Percentiles rank a stretch among this genome's conserved stretches.
phyloP scores from a whole-genome alignment of 2,888 invertebrate genomes.

The Pristionchus japonicus region DNA sequence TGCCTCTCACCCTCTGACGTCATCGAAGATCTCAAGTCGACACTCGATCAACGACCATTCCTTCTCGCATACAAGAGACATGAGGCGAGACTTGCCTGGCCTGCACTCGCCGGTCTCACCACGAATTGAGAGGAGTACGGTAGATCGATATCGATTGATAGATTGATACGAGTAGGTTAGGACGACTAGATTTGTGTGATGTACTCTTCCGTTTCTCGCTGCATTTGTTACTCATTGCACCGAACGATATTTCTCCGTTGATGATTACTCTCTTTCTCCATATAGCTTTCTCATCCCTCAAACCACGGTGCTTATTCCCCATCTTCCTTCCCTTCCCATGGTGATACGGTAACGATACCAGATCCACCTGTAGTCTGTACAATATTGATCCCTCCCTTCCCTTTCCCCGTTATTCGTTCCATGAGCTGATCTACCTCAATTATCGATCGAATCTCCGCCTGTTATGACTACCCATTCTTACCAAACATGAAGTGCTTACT shows the following conservation, averaged over 20 bases:
- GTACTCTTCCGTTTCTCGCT: background rate
- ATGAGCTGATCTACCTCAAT: conserved; percentile 31
- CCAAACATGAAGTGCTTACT: conserved; percentile 19
- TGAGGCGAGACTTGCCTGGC: conserved; percentile 98
- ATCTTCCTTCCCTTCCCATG: background rate
- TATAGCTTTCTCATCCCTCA: background rate
- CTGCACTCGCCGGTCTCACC: conserved; percentile 75
- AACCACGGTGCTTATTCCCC: conserved; percentile 17
- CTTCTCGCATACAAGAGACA: conserved; percentile 94
- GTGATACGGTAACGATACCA: background rate
- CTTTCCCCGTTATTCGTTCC: background rate
- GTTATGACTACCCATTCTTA: conserved; percentile 30
- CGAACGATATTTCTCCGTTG: conserved; percentile 8
- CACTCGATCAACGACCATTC: conserved; percentile 83
- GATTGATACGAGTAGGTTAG: background rate
- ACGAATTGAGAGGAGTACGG: background rate
- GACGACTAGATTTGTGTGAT: background rate
- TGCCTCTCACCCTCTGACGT: conserved; percentile 87
- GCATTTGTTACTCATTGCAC: background rate
- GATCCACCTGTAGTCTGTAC: conserved; percentile 1
- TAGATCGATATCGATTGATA: background rate
- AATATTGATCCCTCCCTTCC: background rate
- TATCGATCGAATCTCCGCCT: conserved; percentile 32
- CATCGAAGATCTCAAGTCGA: conserved; percentile 24
- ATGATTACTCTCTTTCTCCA: too few species aligned